phyloP scores from a whole-genome alignment of 30 jellyfish, hydroid and myxozoan genomes.

The Pseudorhiza aurosa region DNA sequence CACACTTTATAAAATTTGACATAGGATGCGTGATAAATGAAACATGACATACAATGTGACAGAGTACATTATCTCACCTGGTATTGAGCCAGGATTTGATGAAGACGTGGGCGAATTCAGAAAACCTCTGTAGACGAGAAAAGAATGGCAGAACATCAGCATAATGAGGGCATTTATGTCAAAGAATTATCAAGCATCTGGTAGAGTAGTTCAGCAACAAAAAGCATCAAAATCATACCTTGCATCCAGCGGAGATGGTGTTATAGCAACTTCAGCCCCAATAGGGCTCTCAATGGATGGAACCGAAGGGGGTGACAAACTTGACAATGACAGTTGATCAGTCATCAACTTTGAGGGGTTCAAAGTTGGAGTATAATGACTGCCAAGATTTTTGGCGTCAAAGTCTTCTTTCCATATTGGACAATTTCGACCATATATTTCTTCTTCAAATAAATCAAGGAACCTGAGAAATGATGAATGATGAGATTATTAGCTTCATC shows the following conservation, averaged over 20 bases:
- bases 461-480: constrained; percentile 77
- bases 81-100: constrained; percentile 23
- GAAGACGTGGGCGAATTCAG: constrained; percentile 52
- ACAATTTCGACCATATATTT: constrained; percentile 72
- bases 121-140: not conserved
- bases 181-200: too few species aligned
- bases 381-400: constrained; percentile 21
- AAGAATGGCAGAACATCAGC: not conserved
- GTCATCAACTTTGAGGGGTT: constrained; percentile 25
- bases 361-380: constrained; percentile 6
- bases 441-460: constrained; percentile 87
- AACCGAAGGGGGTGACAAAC: constrained; percentile 30
- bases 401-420: constrained; percentile 90
- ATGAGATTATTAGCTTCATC: too few species aligned
- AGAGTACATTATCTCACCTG: constrained; percentile 26
- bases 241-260: constrained; percentile 52
- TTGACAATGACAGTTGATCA: constrained; percentile 25
- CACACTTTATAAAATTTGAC: too few species aligned
- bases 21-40: too few species aligned
- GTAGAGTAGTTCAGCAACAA: too few species aligned
- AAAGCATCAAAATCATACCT: not conserved
- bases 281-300: constrained; percentile 37
- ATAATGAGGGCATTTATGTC: too few species aligned
- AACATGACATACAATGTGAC: too few species aligned
- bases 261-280: constrained; percentile 21